Percentiles rank a stretch among this genome's conserved stretches.
Evolutionary conservation across 2,888 invertebrate species (phyloP).

Genomic region (Eupithecia inturbata): DNA sequence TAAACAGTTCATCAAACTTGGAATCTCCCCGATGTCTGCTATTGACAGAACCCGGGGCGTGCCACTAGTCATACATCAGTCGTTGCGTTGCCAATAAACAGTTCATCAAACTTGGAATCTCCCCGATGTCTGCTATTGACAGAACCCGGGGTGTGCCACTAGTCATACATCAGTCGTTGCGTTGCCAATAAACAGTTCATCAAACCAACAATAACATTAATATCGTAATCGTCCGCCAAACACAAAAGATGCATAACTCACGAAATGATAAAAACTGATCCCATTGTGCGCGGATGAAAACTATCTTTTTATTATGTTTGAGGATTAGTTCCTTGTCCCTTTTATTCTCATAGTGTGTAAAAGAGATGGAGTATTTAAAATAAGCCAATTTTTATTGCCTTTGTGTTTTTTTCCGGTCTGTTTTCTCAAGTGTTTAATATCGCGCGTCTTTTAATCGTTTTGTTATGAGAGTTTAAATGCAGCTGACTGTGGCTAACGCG

Average conservation of each 20-base stretch:
- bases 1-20: too few species aligned
- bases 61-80: too few species aligned
- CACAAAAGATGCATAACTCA: constrained; percentile 33
- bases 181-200: constrained; percentile 26
- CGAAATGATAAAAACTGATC: constrained; percentile 39
- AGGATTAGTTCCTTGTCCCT: constrained; percentile 48
- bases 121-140: not conserved
- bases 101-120: too few species aligned
- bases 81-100: too few species aligned
- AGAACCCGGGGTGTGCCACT: constrained; percentile 29
- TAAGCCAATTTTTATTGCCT: constrained; percentile 48
- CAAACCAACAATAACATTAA: constrained; percentile 24
- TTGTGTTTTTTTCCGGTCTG: constrained; percentile 45
- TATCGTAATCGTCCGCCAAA: constrained; percentile 29
- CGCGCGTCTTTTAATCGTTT: constrained; percentile 15
- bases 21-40: too few species aligned
- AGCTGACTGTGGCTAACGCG: not conserved
- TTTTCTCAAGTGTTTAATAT: constrained; percentile 39
- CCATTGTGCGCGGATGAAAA: constrained; percentile 52
- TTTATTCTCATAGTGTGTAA: constrained; percentile 44
- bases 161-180: constrained; percentile 15
- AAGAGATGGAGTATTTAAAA: constrained; percentile 37
- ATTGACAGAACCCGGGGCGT: too few species aligned
- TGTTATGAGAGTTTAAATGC: constrained; percentile 5
- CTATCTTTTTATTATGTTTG: constrained; percentile 54